Conservation (phyloP, 2,797 vertebrate species). For the Macropus fuliginosus region DNA sequence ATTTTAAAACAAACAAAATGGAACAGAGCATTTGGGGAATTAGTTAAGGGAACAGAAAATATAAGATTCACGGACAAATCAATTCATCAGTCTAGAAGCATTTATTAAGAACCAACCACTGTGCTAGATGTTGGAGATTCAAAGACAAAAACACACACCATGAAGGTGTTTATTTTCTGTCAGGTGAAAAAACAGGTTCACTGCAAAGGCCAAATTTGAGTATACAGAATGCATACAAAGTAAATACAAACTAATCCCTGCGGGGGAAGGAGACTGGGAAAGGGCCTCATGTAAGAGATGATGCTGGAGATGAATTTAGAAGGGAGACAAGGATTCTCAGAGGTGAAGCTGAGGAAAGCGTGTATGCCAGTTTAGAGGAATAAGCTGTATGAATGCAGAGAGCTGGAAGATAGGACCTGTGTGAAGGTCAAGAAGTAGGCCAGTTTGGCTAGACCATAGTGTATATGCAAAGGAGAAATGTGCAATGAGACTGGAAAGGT, state of each 20-base stretch:
- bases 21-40: not conserved
- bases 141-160: not conserved
- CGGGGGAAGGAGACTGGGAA: not conserved
- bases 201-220: not conserved
- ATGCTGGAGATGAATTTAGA: not conserved
- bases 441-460: not conserved
- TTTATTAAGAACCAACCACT: not conserved
- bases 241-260: not conserved
- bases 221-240: not conserved
- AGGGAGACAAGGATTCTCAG: not conserved
- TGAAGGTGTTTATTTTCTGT: not conserved
- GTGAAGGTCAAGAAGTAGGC: not conserved
- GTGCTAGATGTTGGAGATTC: not conserved
- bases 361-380: not conserved
- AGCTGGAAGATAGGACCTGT: not conserved
- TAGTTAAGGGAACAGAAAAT: not conserved
- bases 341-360: not conserved
- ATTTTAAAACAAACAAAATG: not conserved
- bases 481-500: not conserved
- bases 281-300: not conserved
- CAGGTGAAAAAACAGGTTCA: not conserved
- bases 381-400: not conserved
- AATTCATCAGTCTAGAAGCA: not conserved
- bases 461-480: not conserved
- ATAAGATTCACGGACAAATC: not conserved